Evolutionary conservation across 2,113 vertebrate species (phyloP), one percentile per base, ranked within the genome.

Genomic region (Carollia perspicillata): DNA sequence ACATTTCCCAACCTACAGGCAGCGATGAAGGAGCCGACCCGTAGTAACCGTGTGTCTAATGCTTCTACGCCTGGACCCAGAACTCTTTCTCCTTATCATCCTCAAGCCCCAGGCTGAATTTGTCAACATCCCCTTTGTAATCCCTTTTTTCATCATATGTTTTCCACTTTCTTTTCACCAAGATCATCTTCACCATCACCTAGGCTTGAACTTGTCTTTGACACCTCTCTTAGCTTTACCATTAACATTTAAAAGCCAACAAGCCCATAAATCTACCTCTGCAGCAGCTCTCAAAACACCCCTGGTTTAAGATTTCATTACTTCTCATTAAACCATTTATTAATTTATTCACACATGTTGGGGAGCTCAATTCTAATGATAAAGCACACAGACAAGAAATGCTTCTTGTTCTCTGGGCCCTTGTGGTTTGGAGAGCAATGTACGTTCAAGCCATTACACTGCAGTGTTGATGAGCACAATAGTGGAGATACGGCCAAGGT

Each of bases 1-100:
- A 77, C 69, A 33, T 84, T 66, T 53, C 65, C 5, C 47, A 92
- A 22, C 10, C 77, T 37, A n/a, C 37, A 47, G 69, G 68, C 37
- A 84, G 18, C 28, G 7, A 77, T 13, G 44, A 71, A 20, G 33
- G 44, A 30, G 63, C 55, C 16, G 14, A n/a, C 18, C 10, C 0
- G n/a, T n/a, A n/a, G n/a, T n/a, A n/a, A n/a, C n/a, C n/a, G 0
- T 20, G 0, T 6, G 12, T 55, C 37, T 51, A 28, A 20, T 5
- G n/a, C 2, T 1, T n/a, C 55, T 75, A 3, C 44, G 22, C 22
- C 33, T 72, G 58, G 68, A 58, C 30, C 12, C 47, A 28, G 18
- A 75, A 8, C 17, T 37, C 37, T 60, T 63, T 80, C 35, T n/a
- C 8, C 28, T 89, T 72, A 8, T 40, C 18, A 16, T 94, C 26